Conservation (phyloP, 1,140 invertebrate genomes). For the Protaetia brevitarsis region DNA sequence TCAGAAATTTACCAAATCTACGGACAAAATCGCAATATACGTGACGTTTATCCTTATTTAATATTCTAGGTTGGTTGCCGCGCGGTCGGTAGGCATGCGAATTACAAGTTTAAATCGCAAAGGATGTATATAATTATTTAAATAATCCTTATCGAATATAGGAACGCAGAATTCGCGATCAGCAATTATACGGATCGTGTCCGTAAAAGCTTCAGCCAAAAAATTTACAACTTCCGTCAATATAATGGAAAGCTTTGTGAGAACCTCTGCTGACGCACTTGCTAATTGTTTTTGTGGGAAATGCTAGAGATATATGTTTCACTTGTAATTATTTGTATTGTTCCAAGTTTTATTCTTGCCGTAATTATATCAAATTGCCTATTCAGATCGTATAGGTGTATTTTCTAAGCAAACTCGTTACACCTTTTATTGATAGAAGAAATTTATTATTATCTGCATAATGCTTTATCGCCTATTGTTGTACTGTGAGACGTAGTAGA, state of each 20-base stretch:
- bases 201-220: background rate
- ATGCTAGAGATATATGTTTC: conserved; percentile 16
- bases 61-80: no score
- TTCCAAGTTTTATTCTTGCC: background rate
- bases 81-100: no score
- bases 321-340: conserved; percentile 11
- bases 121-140: no score
- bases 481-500: background rate
- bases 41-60: no score
- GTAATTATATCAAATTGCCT: conserved; percentile 15
- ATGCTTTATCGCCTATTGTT: conserved; percentile 11
- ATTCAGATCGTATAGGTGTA: conserved; percentile 9
- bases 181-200: no score
- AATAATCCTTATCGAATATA: no score
- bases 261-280: conserved; percentile 6
- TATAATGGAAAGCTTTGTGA: background rate
- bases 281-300: conserved; percentile 15
- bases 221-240: background rate
- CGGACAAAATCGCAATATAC: no score
- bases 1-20: no score
- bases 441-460: background rate
- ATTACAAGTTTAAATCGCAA: no score
- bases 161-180: no score
- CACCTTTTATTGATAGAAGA: conserved; percentile 15
- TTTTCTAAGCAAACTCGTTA: background rate